These are phyloP conservation scores for Uria aalge DNA, from an alignment of 2,113 vertebrate species.

Conservation along the genomic window DNA sequence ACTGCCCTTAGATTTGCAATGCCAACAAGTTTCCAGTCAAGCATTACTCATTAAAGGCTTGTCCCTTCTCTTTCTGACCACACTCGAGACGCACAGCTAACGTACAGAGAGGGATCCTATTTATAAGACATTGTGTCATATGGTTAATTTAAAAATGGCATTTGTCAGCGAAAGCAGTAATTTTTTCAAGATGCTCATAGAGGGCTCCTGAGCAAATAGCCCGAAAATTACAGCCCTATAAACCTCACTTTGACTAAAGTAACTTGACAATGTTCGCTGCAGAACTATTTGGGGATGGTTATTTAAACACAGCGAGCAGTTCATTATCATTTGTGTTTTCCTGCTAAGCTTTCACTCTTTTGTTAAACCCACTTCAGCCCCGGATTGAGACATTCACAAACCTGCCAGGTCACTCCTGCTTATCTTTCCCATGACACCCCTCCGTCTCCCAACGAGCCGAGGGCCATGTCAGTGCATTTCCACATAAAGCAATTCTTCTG, in stretches of 20 bases:
- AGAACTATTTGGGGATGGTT: constrained; percentile 52
- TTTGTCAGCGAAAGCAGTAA: constrained; percentile 20
- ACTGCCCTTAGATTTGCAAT: background rate
- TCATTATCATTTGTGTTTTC: constrained; percentile 73
- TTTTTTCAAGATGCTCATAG: constrained; percentile 31
- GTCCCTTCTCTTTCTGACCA: background rate
- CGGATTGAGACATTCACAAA: constrained; percentile 68
- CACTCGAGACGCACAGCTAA: background rate
- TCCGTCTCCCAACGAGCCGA: constrained; percentile 7
- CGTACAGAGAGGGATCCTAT: background rate
- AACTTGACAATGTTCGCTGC: constrained; percentile 3
- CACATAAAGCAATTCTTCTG: constrained; percentile 72
- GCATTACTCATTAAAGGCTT: background rate
- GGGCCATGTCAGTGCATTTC: constrained; percentile 60
- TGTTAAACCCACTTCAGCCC: constrained; percentile 57
- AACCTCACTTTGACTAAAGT: constrained; percentile 45
- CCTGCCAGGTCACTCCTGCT: constrained; percentile 69
- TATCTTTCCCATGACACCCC: constrained; percentile 80
- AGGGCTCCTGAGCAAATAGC: constrained; percentile 30
- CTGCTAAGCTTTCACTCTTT: constrained; percentile 66
- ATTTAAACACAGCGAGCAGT: constrained; percentile 67
- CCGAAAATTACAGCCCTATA: constrained; percentile 31
- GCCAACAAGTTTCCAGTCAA: background rate
- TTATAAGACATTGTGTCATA: background rate
- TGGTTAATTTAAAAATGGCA: constrained; percentile 34